phyloP scores from a whole-genome alignment of 2,888 invertebrate species.

The Tenthredo scrophulariae region DNA sequence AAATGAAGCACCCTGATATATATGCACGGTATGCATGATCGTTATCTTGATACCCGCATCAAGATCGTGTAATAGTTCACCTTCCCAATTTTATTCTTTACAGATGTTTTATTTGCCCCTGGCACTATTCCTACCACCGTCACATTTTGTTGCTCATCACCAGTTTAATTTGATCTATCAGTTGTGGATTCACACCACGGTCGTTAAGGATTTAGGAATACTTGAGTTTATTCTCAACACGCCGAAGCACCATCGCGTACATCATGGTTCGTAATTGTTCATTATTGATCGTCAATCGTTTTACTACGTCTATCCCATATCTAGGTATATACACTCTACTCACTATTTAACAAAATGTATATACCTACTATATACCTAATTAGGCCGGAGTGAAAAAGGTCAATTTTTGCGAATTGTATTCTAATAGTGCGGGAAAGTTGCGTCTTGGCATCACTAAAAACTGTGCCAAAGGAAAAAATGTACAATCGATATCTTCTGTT shows the following conservation, averaged over 20 bases:
- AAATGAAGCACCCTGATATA: too few species aligned
- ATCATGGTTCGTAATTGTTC: slow-evolving; percentile 83
- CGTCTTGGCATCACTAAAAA: too few species aligned
- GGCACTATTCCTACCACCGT: slow-evolving; percentile 88
- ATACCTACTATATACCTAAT: too few species aligned
- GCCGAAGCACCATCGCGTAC: slow-evolving; percentile 93
- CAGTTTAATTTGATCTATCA: slow-evolving; percentile 95
- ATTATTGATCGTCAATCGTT: slow-evolving; percentile 40
- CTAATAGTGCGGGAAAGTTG: too few species aligned
- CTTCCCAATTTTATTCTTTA: slow-evolving; percentile 59
- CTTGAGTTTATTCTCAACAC: slow-evolving; percentile 93
- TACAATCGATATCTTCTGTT: too few species aligned
- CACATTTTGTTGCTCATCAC: slow-evolving; percentile 90
- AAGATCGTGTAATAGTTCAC: background rate
- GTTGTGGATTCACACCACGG: slow-evolving; percentile 96
- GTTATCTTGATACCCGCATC: too few species aligned
- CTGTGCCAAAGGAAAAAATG: too few species aligned
- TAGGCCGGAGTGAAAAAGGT: too few species aligned
- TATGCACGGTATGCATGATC: background rate
- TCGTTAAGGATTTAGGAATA: slow-evolving; percentile 89
- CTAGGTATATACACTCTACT: too few species aligned
- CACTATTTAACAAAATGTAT: too few species aligned
- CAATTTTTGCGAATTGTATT: too few species aligned
- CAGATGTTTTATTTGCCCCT: slow-evolving; percentile 88
- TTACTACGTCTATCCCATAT: too few species aligned